phyloP scores from a whole-genome alignment of 2,113 vertebrate genomes.

The Pipra filicauda region DNA sequence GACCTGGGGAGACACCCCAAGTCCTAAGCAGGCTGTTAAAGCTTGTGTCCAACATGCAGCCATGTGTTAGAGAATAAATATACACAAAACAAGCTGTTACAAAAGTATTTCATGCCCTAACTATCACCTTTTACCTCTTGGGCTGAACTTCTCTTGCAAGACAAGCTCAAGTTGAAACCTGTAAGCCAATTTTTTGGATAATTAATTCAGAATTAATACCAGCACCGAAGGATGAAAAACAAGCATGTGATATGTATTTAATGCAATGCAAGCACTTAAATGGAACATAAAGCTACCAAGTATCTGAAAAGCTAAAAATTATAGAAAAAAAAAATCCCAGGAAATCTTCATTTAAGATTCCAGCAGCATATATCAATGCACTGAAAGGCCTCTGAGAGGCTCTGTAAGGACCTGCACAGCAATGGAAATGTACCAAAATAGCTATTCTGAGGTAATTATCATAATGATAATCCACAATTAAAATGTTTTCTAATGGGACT shows the following conservation, averaged over 20 bases:
- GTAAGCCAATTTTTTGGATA: background rate
- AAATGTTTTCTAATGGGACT: constrained; percentile 5
- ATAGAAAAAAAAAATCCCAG: background rate
- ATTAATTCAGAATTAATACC: background rate
- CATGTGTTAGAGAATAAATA: background rate
- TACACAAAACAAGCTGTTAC: background rate
- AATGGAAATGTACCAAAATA: constrained; percentile 23
- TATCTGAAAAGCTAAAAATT: background rate
- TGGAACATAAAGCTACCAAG: background rate
- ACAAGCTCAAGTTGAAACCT: background rate
- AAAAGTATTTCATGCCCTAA: background rate
- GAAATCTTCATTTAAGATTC: background rate
- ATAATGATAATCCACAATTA: constrained; percentile 31
- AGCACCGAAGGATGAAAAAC: background rate
- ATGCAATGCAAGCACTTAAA: background rate
- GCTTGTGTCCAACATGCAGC: background rate
- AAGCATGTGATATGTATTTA: background rate
- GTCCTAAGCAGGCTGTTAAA: background rate
- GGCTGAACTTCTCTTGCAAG: background rate
- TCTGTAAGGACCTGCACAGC: background rate
- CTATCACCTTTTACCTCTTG: background rate
- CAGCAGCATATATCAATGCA: background rate
- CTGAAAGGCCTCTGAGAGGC: background rate
- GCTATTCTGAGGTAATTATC: constrained; percentile 8
- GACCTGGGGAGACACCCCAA: background rate